Conservation (phyloP, 2,797 vertebrate genomes). For the Loriculus beryllinus region DNA sequence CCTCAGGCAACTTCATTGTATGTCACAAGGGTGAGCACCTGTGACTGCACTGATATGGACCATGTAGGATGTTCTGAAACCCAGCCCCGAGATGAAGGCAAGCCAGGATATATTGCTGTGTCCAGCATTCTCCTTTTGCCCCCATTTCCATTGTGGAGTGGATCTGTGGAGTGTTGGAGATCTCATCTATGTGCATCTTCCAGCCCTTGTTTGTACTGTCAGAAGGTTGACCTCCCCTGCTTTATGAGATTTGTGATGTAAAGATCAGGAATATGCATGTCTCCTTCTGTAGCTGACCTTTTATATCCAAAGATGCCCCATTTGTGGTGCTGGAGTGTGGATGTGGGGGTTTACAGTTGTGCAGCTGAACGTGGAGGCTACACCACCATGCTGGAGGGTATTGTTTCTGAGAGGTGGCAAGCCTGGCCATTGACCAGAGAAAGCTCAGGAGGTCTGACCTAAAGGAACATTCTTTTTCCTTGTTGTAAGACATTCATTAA, state of each 20-base stretch:
- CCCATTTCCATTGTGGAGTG: fast-evolving
- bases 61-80: background rate
- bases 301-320: background rate
- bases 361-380: background rate
- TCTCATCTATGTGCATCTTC: fast-evolving
- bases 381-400: background rate
- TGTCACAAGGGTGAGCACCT: background rate
- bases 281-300: background rate
- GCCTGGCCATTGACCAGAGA: background rate
- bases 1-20: background rate
- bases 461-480: background rate
- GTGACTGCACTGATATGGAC: background rate
- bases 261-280: background rate
- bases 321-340: background rate
- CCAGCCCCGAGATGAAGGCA: fast-evolving
- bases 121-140: background rate
- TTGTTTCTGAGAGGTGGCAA: background rate
- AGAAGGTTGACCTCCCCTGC: background rate
- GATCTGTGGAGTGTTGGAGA: background rate
- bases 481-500: background rate
- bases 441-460: background rate
- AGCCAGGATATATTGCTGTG: background rate
- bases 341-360: background rate
- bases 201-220: background rate
- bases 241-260: background rate